Conservation (phyloP, 2,888 invertebrate genomes). For the Agrochola circellaris region DNA sequence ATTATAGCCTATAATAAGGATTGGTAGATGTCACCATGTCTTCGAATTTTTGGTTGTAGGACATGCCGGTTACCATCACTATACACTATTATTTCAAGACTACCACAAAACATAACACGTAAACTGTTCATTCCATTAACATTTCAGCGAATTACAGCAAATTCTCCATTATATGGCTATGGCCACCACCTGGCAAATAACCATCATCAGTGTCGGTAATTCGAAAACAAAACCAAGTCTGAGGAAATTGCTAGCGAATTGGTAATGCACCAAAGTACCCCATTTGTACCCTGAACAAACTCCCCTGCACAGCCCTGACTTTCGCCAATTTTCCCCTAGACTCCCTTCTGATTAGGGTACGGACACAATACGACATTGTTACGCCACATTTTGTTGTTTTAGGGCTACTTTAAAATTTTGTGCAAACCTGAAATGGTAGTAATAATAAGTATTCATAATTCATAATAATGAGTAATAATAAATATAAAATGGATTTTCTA, state of each 20-base stretch:
- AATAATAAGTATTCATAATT: neutral
- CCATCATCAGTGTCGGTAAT: constrained; percentile 46
- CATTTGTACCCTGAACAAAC: constrained; percentile 68
- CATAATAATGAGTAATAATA: too few species aligned
- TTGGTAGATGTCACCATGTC: neutral
- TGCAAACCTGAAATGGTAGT: neutral
- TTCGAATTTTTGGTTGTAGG: neutral
- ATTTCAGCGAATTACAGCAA: constrained; percentile 12
- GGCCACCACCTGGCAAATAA: constrained; percentile 43
- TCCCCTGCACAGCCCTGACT: constrained; percentile 50
- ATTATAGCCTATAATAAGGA: neutral
- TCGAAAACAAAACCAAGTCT: constrained; percentile 59
- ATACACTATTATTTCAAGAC: neutral
- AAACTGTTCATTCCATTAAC: constrained; percentile 1
- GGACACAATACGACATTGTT: constrained; percentile 34
- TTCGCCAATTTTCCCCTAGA: constrained; percentile 62
- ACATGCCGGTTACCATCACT: neutral
- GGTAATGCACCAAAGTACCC: constrained; percentile 73
- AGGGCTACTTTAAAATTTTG: constrained; percentile 13
- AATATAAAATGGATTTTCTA: neutral
- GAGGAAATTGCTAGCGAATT: constrained; percentile 69
- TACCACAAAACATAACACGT: neutral
- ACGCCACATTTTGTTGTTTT: neutral
- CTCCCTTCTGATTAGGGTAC: constrained; percentile 54
- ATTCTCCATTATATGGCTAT: constrained; percentile 15